Evolutionary conservation across 2,888 invertebrate genomes (phyloP).

Genomic region (Callinectes sapidus): DNA sequence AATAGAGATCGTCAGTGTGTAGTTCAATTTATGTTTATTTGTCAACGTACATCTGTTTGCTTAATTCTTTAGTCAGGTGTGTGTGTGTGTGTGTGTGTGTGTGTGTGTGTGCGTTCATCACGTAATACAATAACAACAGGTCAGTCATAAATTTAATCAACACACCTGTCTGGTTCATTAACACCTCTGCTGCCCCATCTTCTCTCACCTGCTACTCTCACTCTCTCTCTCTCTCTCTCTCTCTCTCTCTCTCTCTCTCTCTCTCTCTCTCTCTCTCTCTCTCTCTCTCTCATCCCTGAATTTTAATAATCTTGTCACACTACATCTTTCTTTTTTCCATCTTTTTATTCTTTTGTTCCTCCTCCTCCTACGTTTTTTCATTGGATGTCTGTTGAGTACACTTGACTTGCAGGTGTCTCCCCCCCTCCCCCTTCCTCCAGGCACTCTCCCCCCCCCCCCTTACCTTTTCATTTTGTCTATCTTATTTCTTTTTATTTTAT

Average conservation of each 20-base stretch:
- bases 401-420: neutral
- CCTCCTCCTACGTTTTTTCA: neutral
- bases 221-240: conserved; percentile 25
- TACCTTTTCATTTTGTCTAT: neutral
- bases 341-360: neutral
- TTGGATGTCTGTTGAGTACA: neutral
- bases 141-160: too few relatives aligned
- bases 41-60: too few relatives aligned
- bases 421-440: neutral
- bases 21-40: too few relatives aligned
- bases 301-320: neutral
- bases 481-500: neutral
- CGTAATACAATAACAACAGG: too few relatives aligned
- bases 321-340: neutral
- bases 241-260: conserved; percentile 18
- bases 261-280: neutral
- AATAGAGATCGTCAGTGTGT: too few relatives aligned
- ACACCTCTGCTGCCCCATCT: too few relatives aligned
- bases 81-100: too few relatives aligned
- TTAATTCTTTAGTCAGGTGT: too few relatives aligned
- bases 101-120: too few relatives aligned
- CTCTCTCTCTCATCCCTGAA: neutral
- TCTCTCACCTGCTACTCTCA: neutral
- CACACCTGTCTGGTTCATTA: too few relatives aligned
- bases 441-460: neutral